A percentile compares a stretch with the other conserved stretches of the same genome.
Conservation (phyloP, 2,888 invertebrate species). For the Synanthedon vespiformis region DNA sequence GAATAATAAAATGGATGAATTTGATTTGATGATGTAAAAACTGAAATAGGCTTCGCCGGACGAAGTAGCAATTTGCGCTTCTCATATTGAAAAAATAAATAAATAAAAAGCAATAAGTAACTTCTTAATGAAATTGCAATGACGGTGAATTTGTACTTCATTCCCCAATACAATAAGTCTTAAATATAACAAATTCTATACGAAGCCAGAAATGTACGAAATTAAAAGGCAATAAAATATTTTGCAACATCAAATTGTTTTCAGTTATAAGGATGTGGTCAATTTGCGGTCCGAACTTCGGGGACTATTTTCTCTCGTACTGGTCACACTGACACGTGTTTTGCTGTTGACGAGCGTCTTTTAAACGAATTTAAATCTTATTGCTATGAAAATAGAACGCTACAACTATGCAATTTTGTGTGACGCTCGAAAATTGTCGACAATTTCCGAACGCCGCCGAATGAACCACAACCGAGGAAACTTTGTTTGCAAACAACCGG, state of each 20-base stretch:
- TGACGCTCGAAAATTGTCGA: neutral
- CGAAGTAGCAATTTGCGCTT: too few relatives aligned
- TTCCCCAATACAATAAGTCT: too few relatives aligned
- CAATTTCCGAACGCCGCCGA: neutral
- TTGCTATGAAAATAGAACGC: neutral
- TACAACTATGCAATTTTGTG: neutral
- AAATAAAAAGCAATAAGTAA: too few relatives aligned
- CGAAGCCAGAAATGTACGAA: too few relatives aligned
- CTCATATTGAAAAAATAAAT: too few relatives aligned
- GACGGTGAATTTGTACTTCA: too few relatives aligned
- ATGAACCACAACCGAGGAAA: neutral
- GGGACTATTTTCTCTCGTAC: slow-evolving; percentile 17
- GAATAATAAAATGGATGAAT: too few relatives aligned
- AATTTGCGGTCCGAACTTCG: slow-evolving; percentile 30
- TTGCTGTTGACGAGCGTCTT: neutral
- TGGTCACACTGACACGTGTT: neutral
- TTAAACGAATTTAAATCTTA: neutral
- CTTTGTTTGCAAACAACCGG: neutral
- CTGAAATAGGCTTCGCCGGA: too few relatives aligned
- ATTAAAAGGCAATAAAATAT: too few relatives aligned
- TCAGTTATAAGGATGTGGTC: slow-evolving; percentile 35
- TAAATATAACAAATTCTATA: too few relatives aligned
- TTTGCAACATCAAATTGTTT: slow-evolving; percentile 34
- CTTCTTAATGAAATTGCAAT: too few relatives aligned
- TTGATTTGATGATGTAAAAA: too few relatives aligned